A percentile compares a stretch with the other conserved stretches of the same genome.
These are phyloP conservation scores for Aspidiotus destructor DNA, from an alignment of 2,888 invertebrate species.

Conservation along the genomic window DNA sequence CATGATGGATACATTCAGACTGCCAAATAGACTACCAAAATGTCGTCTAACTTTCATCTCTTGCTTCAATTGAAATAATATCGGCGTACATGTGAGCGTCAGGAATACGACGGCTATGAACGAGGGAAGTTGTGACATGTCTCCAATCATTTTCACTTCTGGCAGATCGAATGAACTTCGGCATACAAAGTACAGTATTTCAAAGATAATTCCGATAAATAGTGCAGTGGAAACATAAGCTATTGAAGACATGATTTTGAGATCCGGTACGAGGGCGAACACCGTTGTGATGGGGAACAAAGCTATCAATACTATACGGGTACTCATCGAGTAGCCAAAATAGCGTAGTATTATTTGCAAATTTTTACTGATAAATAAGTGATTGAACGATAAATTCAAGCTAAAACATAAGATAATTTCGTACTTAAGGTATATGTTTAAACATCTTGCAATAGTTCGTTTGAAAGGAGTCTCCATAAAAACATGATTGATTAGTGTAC, in stretches of 20 bases:
- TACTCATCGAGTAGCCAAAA: neutral
- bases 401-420: neutral
- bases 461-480: neutral
- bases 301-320: neutral
- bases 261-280: neutral
- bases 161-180: neutral
- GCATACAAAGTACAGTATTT: neutral
- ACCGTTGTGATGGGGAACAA: neutral
- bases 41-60: neutral
- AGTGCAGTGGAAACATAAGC: neutral
- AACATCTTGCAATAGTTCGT: neutral
- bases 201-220: neutral
- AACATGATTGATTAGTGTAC: neutral
- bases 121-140: neutral
- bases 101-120: neutral
- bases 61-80: neutral
- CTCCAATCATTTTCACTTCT: neutral
- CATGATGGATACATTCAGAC: neutral
- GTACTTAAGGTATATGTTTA: neutral
- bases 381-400: neutral
- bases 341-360: neutral
- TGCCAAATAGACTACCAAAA: neutral
- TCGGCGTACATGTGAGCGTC: neutral
- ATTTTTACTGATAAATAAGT: neutral
- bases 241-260: neutral